These are phyloP conservation scores for Podarcis muralis DNA, from an alignment of 2,113 vertebrate species.

Conservation along the genomic window DNA sequence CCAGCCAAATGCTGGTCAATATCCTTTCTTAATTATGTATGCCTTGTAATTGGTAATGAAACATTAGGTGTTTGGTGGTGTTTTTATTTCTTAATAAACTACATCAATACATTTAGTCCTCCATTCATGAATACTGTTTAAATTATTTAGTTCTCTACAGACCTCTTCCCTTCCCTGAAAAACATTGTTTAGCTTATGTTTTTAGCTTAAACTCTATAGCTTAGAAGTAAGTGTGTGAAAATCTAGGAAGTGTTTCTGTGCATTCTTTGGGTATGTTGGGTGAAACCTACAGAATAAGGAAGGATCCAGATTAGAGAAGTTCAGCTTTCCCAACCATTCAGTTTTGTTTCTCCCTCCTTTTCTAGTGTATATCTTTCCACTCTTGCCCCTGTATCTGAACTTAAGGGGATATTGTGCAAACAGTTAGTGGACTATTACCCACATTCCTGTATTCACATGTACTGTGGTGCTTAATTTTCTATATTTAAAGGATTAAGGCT, in stretches of 20 bases:
- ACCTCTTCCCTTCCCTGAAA: neutral
- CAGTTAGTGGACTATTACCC: neutral
- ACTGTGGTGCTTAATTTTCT: neutral
- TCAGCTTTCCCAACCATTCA: neutral
- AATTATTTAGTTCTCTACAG: neutral
- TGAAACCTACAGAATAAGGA: neutral
- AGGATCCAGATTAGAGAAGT: neutral
- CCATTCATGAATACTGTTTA: neutral
- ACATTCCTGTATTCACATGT: neutral
- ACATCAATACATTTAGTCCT: neutral
- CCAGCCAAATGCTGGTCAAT: neutral
- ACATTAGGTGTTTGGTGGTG: neutral
- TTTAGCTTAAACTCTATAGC: neutral
- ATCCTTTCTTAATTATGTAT: neutral
- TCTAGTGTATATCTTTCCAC: neutral
- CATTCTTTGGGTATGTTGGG: neutral
- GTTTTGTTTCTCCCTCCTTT: neutral
- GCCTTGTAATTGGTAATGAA: neutral
- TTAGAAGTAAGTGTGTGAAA: neutral
- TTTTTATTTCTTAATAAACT: neutral
- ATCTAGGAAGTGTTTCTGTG: neutral
- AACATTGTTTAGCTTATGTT: neutral
- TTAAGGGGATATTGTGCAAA: neutral
- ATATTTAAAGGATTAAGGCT: neutral
- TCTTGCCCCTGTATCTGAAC: neutral